Conservation (phyloP, 2,113 vertebrate genomes). For the Labeo catla region DNA sequence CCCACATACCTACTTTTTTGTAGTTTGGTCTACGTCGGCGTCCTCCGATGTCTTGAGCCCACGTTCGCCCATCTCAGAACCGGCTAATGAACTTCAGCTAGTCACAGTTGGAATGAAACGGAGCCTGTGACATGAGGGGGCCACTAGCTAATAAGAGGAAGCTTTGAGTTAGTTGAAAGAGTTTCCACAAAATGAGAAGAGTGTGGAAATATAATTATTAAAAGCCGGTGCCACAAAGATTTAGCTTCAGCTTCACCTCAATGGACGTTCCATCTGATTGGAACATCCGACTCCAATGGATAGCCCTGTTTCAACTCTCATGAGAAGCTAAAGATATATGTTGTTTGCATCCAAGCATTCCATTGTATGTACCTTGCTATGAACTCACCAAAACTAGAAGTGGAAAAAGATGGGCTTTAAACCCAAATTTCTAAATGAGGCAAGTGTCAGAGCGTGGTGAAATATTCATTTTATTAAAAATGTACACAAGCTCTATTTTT, state of each 20-base stretch:
- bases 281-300: constrained; percentile 61
- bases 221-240: constrained; percentile 72
- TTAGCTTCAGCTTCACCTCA: constrained; percentile 62
- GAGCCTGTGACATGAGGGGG: constrained; percentile 35
- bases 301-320: constrained; percentile 63
- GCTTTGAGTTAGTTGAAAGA: constrained; percentile 61
- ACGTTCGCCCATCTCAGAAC: constrained; percentile 56
- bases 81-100: constrained; percentile 73
- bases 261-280: constrained; percentile 60
- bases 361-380: constrained; percentile 13
- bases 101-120: constrained; percentile 62
- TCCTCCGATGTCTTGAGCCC: constrained; percentile 61
- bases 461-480: constrained; percentile 81
- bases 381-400: constrained; percentile 30
- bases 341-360: neutral
- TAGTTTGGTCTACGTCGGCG: constrained; percentile 33
- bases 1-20: constrained; percentile 46
- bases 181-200: constrained; percentile 59
- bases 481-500: constrained; percentile 78
- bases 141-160: constrained; percentile 56
- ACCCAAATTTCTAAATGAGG: constrained; percentile 76
- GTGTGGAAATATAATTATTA: constrained; percentile 74
- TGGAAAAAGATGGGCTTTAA: constrained; percentile 69
- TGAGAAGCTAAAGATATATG: constrained; percentile 30
- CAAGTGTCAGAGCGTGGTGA: constrained; percentile 69